Evolutionary conservation across 2,888 invertebrate species (phyloP), one percentile per base, ranked within the genome.

Genomic region (Drosophila kuntzei): DNA sequence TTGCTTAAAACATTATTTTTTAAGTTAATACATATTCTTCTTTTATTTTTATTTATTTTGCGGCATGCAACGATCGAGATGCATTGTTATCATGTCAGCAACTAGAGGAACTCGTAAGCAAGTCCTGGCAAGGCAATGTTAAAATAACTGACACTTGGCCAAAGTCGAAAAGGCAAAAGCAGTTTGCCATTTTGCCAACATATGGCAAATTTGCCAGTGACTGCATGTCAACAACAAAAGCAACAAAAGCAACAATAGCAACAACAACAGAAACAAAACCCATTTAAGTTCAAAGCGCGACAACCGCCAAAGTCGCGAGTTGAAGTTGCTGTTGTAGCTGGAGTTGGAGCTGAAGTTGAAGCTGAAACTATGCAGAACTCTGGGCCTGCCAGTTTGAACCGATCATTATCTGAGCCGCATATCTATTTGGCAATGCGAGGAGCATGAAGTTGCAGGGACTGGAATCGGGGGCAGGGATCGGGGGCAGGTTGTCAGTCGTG

Each of bases 201-300:
- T 81, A 80, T 82, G 85, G 82, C 82, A 87, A 82, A 82, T 87
- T 82, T 76, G 75, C 84, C 66, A 64, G 63, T 50, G 79, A 78
- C 75, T 75, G 66, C 77, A 71, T 75, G 75, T 75, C 77, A 63
- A 50, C 77, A 66, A 47, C 70, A 41, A 16, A 34, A 41, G 14
- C 43, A 63, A 27, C 59, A 62, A 47, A 68, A 67, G 37, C 37
- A 62, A 29, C 76, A 59, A 49, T 67, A 69, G 36, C 37, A 62
- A 29, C 55, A 60, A 50, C 74, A 67, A 41, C 37, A 9, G 2
- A 7, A 62, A 29, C 57, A 60, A 85, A 79, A 54, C 71, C 87
- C 86, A 80, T 87, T 87, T 85, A 87, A 86, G 83, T 84, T 84
- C 83, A 87, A 84, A 84, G 83, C 88, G 77, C 88, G 77, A 77